These are phyloP conservation scores for Galemys pyrenaicus DNA, from an alignment of 2,113 vertebrate species.

Conservation along the genomic window DNA sequence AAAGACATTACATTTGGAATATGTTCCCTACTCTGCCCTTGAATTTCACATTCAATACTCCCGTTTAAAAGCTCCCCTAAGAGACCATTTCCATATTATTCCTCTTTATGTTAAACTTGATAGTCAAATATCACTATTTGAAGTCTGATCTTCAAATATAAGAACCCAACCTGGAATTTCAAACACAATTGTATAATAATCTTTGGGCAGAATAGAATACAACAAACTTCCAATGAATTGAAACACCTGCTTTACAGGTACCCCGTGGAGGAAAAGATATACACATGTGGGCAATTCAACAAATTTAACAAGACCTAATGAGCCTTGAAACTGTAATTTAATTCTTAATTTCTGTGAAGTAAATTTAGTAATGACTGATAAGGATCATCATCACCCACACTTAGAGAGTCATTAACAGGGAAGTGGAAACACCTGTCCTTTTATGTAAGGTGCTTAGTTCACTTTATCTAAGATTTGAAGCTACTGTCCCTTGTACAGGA, in stretches of 20 bases:
- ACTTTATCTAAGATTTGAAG: slow-evolving; percentile 11
- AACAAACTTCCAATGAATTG: slow-evolving; percentile 59
- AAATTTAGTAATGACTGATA: slow-evolving; percentile 80
- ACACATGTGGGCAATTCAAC: slow-evolving; percentile 73
- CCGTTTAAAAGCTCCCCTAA: slow-evolving; percentile 51
- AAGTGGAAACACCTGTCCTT: slow-evolving; percentile 79
- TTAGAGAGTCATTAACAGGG: slow-evolving; percentile 71
- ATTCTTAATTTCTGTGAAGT: slow-evolving; percentile 79
- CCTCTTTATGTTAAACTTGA: slow-evolving; percentile 66
- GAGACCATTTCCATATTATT: slow-evolving; percentile 65
- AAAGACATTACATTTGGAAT: slow-evolving; percentile 57
- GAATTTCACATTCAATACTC: slow-evolving; percentile 66
- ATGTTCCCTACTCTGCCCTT: slow-evolving; percentile 59
- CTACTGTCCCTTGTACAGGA: background rate
- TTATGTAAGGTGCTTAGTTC: slow-evolving; percentile 50
- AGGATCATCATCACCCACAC: slow-evolving; percentile 67
- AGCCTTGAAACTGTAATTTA: slow-evolving; percentile 80
- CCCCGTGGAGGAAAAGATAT: slow-evolving; percentile 63
- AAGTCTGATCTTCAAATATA: slow-evolving; percentile 74
- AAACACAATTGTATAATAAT: slow-evolving; percentile 69
- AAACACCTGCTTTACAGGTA: slow-evolving; percentile 75
- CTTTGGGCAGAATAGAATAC: slow-evolving; percentile 62
- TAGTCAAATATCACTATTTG: slow-evolving; percentile 70
- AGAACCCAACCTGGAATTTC: slow-evolving; percentile 73
- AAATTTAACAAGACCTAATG: slow-evolving; percentile 78